Base-by-base conservation (phyloP, 2,888 invertebrate species). In the Macroteleia sp. region DNA sequence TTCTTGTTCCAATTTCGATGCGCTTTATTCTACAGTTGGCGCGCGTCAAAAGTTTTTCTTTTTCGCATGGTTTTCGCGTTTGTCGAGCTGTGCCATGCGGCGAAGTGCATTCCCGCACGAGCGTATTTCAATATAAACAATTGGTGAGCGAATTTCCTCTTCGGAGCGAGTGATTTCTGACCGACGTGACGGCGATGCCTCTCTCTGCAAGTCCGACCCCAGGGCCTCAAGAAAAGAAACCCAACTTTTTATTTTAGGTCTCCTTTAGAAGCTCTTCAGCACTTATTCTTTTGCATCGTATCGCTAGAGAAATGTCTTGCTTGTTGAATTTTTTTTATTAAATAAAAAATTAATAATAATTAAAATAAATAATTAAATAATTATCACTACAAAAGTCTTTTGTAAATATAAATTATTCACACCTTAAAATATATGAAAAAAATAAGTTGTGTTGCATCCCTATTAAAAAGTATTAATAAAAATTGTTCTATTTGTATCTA, bases 121-220 rank as follows among this genome's bases (percentile, higher is more conserved):
- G 77, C 77, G 82, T 87, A 84, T 86, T 87, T 87, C 87, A 83
- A 85, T 87, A 87, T 86, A 85, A 88, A 87, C 87, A 86, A 87
- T 86, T 84, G 86, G 80, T 82, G 81, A 83, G 83, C 82, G 84
- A 85, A 83, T 87, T 87, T 79, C 82, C 83, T 75, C 76, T 86
- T 81, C 80, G 77, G 61, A 50, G 46, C 76, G 82, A 86, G 85
- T 88, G 88, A 88, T 88, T 88, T 88, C 88, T 87, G 83, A 84
- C 81, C 83, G 86, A 83, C 86, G 86, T 82, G 85, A 86, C 82
- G 84, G 85, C 83, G 80, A 84, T 83, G 83, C 81, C 81, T 86
- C 81, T 79, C 86, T 86, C 86, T 86, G 85, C 81, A 83, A 84
- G 83, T 83, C 83, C 83, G 86, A 86, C 86, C 86, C 82, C 79